phyloP scores from a whole-genome alignment of 2,888 invertebrate genomes.

The Ferrisia virgata region DNA sequence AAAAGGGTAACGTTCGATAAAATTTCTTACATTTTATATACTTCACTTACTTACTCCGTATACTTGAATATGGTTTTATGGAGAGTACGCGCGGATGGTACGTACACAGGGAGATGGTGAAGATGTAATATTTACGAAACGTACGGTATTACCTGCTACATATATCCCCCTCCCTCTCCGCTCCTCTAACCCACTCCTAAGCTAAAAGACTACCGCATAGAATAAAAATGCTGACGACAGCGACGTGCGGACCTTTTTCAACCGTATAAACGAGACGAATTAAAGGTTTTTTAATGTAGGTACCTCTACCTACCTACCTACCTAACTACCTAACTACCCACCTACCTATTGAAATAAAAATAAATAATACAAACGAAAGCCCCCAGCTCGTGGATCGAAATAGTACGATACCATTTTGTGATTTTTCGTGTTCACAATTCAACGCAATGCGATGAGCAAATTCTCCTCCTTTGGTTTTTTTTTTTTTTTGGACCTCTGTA shows the following conservation, averaged over 20 bases:
- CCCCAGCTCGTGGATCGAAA: not conserved
- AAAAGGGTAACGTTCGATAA: slow-evolving; percentile 41
- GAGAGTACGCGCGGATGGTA: not conserved
- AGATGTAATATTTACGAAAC: not conserved
- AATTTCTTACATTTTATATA: slow-evolving; percentile 19
- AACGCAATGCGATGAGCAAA: not conserved
- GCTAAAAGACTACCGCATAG: no score
- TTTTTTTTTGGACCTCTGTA: no score
- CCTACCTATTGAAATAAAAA: not conserved
- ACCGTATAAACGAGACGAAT: not conserved
- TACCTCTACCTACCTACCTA: no score
- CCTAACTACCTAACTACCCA: no score
- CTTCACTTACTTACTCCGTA: not conserved
- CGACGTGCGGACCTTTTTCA: not conserved
- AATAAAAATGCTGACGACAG: not conserved
- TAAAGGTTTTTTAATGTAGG: not conserved
- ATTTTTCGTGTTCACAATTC: not conserved
- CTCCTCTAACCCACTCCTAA: not conserved
- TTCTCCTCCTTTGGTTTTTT: no score
- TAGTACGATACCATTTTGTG: not conserved
- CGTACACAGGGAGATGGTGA: not conserved
- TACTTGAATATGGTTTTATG: not conserved
- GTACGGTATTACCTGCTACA: not conserved
- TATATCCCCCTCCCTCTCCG: not conserved
- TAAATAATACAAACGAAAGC: not conserved